Percentiles rank a stretch among this genome's conserved stretches.
phyloP scores from a whole-genome alignment of 2,113 vertebrate species.

The Dolichotis patagonum region DNA sequence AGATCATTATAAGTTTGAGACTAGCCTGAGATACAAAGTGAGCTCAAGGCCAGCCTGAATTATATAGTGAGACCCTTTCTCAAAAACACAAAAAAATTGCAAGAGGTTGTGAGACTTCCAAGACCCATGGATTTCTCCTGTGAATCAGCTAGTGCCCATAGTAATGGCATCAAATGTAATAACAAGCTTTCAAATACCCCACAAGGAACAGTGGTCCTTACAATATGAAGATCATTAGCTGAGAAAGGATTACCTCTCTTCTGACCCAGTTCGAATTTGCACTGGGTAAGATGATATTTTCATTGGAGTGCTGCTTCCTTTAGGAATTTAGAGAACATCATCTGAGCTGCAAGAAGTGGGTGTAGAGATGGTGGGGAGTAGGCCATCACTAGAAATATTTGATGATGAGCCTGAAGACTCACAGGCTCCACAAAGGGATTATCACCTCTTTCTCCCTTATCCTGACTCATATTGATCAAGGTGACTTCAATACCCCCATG shows the following conservation, averaged over 20 bases:
- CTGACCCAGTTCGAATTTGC: background rate
- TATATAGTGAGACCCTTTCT: too few relatives aligned
- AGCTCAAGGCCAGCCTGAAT: too few relatives aligned
- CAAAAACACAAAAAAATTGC: too few relatives aligned
- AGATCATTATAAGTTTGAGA: too few relatives aligned
- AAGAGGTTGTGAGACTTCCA: too few relatives aligned
- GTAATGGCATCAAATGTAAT: background rate
- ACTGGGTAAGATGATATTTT: background rate
- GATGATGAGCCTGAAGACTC: background rate
- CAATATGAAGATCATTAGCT: background rate
- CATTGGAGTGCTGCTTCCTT: background rate
- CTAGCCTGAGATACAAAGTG: too few relatives aligned
- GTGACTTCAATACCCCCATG: too few relatives aligned
- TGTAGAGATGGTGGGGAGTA: background rate
- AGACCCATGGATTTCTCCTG: background rate
- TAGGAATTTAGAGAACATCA: background rate
- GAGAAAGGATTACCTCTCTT: background rate
- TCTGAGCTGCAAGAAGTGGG: background rate
- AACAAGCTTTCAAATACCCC: background rate
- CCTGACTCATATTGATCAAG: too few relatives aligned
- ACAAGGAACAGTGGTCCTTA: background rate
- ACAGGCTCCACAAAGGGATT: background rate
- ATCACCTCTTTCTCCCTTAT: background rate
- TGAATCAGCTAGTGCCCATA: too few relatives aligned
- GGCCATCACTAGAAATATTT: background rate